Evolutionary conservation across 2,113 vertebrate genomes (phyloP).

Genomic region (Phasianus colchicus): DNA sequence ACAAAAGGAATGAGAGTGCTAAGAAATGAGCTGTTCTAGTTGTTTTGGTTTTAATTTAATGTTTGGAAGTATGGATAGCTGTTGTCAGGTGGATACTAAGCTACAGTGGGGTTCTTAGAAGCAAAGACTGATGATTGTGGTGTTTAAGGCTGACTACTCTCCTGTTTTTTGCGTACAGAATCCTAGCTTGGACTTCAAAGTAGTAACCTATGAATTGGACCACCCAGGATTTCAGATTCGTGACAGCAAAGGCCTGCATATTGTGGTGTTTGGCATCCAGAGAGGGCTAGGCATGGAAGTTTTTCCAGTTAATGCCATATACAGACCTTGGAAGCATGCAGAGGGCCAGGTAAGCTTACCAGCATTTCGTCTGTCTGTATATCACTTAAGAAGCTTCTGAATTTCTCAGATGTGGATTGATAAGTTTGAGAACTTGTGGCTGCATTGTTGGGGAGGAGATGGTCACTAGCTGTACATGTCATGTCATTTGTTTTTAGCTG

Average conservation of each 20-base stretch:
- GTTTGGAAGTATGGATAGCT: background rate
- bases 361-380: accelerated
- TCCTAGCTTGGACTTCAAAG: constrained; percentile 96
- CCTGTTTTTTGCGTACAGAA: constrained; percentile 81
- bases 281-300: constrained; percentile 95
- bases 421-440: background rate
- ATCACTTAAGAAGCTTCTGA: background rate
- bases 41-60: background rate
- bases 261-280: constrained; percentile 97
- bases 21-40: background rate
- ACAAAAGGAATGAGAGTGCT: background rate
- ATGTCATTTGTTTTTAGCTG: background rate
- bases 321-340: constrained; percentile 97
- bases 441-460: background rate
- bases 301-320: constrained; percentile 97
- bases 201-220: constrained; percentile 98
- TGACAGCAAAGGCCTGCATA: constrained; percentile 96
- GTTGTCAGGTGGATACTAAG: background rate
- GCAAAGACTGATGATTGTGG: background rate
- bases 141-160: background rate
- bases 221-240: constrained; percentile 95
- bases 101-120: background rate
- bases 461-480: background rate
- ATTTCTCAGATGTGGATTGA: background rate
- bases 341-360: constrained; percentile 90